Conservation (phyloP, 2,888 invertebrate species). For the Rhaphigaster nebulosa region DNA sequence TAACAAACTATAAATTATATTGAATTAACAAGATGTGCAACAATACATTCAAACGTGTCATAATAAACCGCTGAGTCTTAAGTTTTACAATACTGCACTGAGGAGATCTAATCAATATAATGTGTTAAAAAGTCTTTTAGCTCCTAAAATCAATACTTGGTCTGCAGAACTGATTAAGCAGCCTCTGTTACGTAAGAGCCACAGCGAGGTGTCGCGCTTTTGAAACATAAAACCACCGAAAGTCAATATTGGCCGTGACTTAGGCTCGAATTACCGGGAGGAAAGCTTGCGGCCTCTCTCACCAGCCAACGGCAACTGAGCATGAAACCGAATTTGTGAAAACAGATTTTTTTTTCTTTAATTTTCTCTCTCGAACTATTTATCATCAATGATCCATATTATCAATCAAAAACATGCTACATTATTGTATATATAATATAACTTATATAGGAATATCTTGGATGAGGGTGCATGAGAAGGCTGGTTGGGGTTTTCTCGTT, state of each 20-base stretch:
- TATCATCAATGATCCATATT: too few species aligned
- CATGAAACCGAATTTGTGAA: conserved; percentile 9
- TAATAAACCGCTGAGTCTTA: too few species aligned
- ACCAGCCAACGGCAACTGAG: neutral
- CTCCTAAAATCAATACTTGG: neutral
- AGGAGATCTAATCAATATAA: too few species aligned
- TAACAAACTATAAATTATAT: too few species aligned
- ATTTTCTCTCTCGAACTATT: neutral
- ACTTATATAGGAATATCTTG: too few species aligned
- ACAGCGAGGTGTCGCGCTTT: neutral
- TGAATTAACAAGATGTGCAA: too few species aligned
- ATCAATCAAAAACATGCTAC: too few species aligned
- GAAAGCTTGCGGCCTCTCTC: neutral
- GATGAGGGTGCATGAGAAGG: too few species aligned
- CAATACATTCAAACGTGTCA: too few species aligned
- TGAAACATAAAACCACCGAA: conserved; percentile 23
- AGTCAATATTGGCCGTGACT: neutral
- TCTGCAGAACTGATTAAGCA: neutral
- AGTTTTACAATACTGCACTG: too few species aligned
- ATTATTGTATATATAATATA: too few species aligned
- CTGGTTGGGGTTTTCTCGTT: too few species aligned
- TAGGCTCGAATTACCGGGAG: neutral
- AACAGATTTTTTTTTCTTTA: neutral
- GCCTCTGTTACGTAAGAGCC: neutral
- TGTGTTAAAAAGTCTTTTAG: neutral